Evolutionary conservation across 2,797 vertebrate genomes (phyloP).

Genomic region (Poecilia gillii): DNA sequence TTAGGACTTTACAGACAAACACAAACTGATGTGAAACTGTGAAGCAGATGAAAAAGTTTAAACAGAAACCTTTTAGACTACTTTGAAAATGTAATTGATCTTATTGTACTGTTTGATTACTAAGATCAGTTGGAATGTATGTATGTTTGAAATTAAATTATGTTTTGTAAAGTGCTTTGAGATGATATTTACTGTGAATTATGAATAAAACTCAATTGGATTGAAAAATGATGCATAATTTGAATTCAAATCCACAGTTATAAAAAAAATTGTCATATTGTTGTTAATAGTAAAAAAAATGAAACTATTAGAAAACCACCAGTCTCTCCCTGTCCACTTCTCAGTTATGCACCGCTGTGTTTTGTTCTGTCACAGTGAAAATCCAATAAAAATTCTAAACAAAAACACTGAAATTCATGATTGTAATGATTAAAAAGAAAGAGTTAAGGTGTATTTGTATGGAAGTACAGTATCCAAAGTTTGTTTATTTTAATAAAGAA

Average conservation of each 20-base stretch:
- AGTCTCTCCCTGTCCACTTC: background rate
- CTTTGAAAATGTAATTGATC: too few species aligned
- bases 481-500: background rate
- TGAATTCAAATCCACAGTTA: background rate
- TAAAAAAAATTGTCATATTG: background rate
- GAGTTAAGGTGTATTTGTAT: background rate
- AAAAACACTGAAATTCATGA: background rate
- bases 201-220: too few species aligned
- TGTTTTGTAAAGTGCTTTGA: too few species aligned
- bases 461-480: background rate
- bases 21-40: background rate
- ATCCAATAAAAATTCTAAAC: background rate
- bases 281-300: too few species aligned
- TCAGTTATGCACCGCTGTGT: background rate
- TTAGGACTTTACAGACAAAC: background rate
- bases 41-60: background rate
- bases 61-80: too few species aligned
- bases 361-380: background rate
- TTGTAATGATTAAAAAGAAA: background rate
- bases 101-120: too few species aligned
- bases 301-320: background rate
- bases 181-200: too few species aligned
- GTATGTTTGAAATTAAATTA: too few species aligned
- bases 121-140: too few species aligned
- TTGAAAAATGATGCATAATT: background rate